Conservation (phyloP, 2,888 invertebrate species). For the Ophion slaviceki region DNA sequence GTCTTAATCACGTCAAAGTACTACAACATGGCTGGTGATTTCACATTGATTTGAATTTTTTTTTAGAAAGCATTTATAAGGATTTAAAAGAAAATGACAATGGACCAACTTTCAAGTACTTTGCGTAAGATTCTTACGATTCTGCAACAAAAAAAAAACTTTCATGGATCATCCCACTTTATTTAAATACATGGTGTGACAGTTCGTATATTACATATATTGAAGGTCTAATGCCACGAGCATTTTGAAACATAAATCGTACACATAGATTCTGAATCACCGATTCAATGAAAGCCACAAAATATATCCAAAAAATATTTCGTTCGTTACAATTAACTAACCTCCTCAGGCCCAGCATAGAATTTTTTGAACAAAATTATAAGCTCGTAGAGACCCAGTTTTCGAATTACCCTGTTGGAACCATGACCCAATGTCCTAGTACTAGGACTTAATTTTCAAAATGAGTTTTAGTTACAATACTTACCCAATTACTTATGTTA, state of each 20-base stretch:
- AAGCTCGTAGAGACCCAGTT: background rate
- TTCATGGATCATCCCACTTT: background rate
- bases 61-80: background rate
- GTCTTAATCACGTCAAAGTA: background rate
- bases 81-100: background rate
- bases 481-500: too few species aligned
- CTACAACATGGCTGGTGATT: background rate
- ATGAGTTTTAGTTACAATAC: background rate
- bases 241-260: background rate
- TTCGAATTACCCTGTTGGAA: background rate
- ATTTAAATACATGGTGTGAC: background rate
- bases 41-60: background rate
- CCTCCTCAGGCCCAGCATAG: background rate
- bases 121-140: background rate
- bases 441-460: background rate
- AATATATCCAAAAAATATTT: background rate
- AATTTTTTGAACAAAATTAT: background rate
- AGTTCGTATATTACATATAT: too few species aligned
- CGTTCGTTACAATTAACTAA: background rate
- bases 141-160: background rate
- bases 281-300: too few species aligned
- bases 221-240: background rate
- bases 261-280: background rate
- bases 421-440: too few species aligned
- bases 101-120: background rate